These are phyloP conservation scores for Clytia hemisphaerica DNA, from an alignment of 30 jellyfish, hydroid and myxozoan species.

Conservation along the genomic window DNA sequence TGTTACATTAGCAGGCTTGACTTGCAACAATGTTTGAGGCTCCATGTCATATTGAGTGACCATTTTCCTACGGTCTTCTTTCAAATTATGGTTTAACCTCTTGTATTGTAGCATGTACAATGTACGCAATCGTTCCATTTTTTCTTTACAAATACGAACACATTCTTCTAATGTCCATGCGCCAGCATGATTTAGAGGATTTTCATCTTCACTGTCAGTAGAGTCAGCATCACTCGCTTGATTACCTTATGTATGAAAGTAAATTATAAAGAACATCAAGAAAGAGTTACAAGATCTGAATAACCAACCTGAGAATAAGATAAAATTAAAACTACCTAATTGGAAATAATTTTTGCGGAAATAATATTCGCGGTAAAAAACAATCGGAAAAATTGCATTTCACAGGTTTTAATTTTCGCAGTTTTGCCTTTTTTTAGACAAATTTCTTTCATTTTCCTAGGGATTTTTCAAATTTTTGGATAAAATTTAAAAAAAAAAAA, in stretches of 20 bases:
- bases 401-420: no score
- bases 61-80: conserved; percentile 52
- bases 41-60: conserved; percentile 16
- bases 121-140: conserved; percentile 68
- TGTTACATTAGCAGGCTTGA: neutral
- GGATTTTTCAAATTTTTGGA: no score
- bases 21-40: conserved; percentile 1
- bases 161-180: conserved; percentile 95
- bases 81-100: conserved; percentile 41
- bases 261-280: neutral
- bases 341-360: no score
- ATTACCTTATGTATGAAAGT: conserved; percentile 34
- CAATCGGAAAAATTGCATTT: no score
- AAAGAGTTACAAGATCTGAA: no score
- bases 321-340: no score
- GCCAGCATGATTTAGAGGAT: conserved; percentile 86
- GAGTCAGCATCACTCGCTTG: conserved; percentile 94
- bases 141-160: conserved; percentile 59
- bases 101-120: conserved; percentile 66
- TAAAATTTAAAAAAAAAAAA: no score
- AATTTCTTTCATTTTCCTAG: no score
- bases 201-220: conserved; percentile 94
- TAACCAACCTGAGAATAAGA: no score
- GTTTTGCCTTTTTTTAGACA: no score
- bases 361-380: no score